Conservation (phyloP, 2,888 invertebrate species). For the Callimorpha dominula region DNA sequence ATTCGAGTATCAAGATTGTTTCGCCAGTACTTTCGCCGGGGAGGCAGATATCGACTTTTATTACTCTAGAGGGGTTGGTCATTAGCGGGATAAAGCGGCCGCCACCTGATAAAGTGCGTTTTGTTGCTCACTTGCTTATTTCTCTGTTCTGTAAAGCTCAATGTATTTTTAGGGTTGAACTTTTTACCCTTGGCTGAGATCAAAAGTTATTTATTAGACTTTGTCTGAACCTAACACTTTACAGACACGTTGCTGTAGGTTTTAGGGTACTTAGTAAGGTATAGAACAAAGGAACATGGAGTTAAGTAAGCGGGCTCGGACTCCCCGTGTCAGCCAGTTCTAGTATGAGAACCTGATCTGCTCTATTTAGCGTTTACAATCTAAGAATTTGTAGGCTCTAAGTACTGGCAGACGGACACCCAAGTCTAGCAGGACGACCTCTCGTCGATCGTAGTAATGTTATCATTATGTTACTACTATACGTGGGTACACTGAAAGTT, state of each 20-base stretch:
- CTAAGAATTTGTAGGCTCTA: too few relatives aligned
- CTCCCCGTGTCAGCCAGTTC: too few relatives aligned
- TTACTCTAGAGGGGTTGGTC: conserved; percentile 85
- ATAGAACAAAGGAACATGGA: background rate
- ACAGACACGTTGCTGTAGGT: background rate
- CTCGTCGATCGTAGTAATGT: too few relatives aligned
- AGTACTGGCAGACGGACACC: background rate
- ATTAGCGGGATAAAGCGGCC: conserved; percentile 85
- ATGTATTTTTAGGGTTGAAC: conserved; percentile 53
- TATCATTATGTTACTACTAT: too few relatives aligned
- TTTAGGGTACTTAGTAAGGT: background rate
- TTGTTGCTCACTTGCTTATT: conserved; percentile 83
- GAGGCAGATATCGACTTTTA: conserved; percentile 85
- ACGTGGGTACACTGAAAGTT: too few relatives aligned
- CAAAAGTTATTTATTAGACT: conserved; percentile 39
- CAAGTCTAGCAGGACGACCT: background rate
- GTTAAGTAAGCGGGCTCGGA: too few relatives aligned
- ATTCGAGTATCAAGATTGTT: conserved; percentile 67
- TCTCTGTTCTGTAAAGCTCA: conserved; percentile 62
- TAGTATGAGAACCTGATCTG: too few relatives aligned
- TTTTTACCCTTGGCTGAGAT: conserved; percentile 47
- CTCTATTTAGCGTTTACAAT: background rate
- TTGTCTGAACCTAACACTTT: background rate
- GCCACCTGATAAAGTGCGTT: conserved; percentile 87
- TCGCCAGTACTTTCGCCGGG: conserved; percentile 49